These are phyloP conservation scores for Rhyacophila evoluta DNA, from an alignment of 2,888 invertebrate species.

Conservation along the genomic window DNA sequence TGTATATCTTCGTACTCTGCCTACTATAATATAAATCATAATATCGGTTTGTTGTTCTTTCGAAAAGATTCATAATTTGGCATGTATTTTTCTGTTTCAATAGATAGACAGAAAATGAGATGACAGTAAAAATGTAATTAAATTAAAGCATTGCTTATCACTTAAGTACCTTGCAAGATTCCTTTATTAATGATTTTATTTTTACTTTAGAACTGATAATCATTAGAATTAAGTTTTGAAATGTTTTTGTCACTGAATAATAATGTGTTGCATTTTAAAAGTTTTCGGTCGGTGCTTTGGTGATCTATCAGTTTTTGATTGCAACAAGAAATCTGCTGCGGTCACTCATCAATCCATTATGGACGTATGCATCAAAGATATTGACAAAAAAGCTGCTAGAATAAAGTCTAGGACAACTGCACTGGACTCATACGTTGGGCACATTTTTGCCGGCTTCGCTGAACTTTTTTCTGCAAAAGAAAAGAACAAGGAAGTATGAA, in stretches of 20 bases:
- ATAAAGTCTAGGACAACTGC: conserved; percentile 64
- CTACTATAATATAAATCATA: no score
- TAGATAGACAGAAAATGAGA: no score
- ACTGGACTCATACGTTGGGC: conserved; percentile 66
- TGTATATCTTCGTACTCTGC: no score
- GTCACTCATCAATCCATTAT: background rate
- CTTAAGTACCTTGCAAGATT: no score
- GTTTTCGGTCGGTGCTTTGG: conserved; percentile 69
- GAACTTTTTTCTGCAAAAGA: conserved; percentile 64
- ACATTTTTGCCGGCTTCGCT: conserved; percentile 67
- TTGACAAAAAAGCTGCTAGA: conserved; percentile 56
- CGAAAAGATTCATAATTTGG: no score
- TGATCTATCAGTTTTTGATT: conserved; percentile 65
- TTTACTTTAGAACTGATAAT: no score
- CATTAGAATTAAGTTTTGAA: background rate
- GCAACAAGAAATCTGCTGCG: conserved; percentile 56
- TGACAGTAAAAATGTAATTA: no score
- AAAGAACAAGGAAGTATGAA: conserved; percentile 53
- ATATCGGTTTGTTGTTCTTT: no score
- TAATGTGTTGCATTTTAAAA: conserved; percentile 53
- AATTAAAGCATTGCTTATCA: no score
- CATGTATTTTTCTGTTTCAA: no score
- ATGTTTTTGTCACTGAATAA: background rate
- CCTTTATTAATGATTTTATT: no score
- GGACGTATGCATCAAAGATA: conserved; percentile 61